Conservation (phyloP, 1,140 invertebrate species). For the Drosophila equinoxialis region DNA sequence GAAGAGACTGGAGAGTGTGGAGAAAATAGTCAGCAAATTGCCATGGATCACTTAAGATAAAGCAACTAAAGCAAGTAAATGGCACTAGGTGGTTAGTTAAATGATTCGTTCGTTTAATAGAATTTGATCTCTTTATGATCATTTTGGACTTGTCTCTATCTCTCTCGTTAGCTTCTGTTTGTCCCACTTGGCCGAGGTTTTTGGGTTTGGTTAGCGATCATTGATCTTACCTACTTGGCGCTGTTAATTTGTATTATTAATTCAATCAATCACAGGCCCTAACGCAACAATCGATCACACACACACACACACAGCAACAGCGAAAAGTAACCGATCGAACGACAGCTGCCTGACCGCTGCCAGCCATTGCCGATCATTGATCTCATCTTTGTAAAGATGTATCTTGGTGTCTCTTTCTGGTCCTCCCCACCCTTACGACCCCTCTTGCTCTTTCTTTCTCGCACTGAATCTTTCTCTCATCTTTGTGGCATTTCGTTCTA, state of each 20-base stretch:
- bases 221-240: conserved; percentile 77
- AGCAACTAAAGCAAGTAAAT: neutral
- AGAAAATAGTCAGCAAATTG: conserved; percentile 37
- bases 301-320: conserved; percentile 49
- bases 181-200: conserved; percentile 38
- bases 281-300: conserved; percentile 52
- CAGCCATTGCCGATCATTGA: conserved; percentile 59
- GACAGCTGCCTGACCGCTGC: conserved; percentile 30
- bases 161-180: conserved; percentile 10
- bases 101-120: neutral
- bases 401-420: conserved; percentile 30
- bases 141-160: neutral
- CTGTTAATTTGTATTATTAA: conserved; percentile 80
- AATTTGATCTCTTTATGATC: neutral
- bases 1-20: neutral
- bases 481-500: conserved; percentile 76
- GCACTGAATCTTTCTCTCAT: conserved; percentile 27
- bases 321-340: conserved; percentile 48
- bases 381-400: conserved; percentile 54
- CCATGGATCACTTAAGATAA: conserved; percentile 23
- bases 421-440: neutral
- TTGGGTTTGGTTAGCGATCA: conserved; percentile 40
- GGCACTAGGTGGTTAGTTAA: conserved; percentile 23
- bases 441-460: neutral
- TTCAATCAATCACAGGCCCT: conserved; percentile 72